Evolutionary conservation across 2,888 invertebrate genomes (phyloP).

Genomic region (Mechanitis messenoides): DNA sequence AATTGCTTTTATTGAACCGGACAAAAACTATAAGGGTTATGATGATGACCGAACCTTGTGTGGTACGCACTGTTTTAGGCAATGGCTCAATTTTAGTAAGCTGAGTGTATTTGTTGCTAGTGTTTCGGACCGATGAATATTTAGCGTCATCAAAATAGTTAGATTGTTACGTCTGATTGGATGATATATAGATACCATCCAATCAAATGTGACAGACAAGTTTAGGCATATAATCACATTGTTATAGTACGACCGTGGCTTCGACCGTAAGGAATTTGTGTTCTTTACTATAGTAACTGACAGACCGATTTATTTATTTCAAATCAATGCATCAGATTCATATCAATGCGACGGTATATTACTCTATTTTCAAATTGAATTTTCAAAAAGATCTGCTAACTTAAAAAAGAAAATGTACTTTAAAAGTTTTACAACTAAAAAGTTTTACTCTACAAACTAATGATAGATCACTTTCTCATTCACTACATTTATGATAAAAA

Average conservation of each 20-base stretch:
- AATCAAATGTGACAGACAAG: conserved; percentile 1
- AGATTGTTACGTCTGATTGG: no score
- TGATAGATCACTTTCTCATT: no score
- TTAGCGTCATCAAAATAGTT: neutral
- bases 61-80: conserved; percentile 37
- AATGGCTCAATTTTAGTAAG: conserved; percentile 51
- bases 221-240: neutral
- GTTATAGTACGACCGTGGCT: no score
- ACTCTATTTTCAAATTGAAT: no score
- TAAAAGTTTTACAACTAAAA: no score
- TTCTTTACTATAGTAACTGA: neutral
- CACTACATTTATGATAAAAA: no score
- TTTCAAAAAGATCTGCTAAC: no score
- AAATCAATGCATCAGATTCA: neutral
- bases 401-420: no score
- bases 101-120: conserved; percentile 48
- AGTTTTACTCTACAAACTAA: no score
- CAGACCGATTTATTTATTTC: no score
- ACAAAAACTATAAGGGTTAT: conserved; percentile 19
- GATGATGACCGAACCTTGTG: conserved; percentile 13
- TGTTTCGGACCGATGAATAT: conserved; percentile 49
- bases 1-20: conserved; percentile 8
- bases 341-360: no score
- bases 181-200: conserved; percentile 1
- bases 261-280: neutral